Evolutionary conservation across 2,797 vertebrate genomes (phyloP), one percentile per base, ranked within the genome.

Genomic region (Hypotaenidia philippensis): DNA sequence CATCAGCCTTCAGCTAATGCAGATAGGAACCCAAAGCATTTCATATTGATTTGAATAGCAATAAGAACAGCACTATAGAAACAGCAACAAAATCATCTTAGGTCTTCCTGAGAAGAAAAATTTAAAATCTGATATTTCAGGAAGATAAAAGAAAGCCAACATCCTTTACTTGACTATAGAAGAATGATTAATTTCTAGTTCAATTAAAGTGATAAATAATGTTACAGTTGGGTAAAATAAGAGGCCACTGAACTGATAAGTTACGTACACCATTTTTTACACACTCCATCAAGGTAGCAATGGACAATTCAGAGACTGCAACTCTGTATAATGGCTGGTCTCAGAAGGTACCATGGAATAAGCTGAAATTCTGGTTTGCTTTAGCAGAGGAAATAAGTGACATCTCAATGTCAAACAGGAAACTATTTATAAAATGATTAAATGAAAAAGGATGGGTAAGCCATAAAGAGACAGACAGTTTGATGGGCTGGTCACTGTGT

Each of bases 181-280:
- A 91, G 25, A 84, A 70, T 40, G 14, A 50, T 13, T 75, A 5
- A 71, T 47, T 93, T 72, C 7, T 32, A 81, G 77, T 21, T 78
- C 57, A 83, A 56, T 78, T 80, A 81, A 71, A 88, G 90, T 29
- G 78, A 91, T 52, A 89, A 75, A 72, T 75, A 77, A 40, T 47
- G 9, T 75, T 75, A 49, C 45, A 45, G 23, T 34, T 78, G 56
- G 21, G 16, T 50, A 81, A 64, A 87, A 60, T 45, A 55, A 89
- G 50, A 83, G 40, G 40, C 22, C 44, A 76, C 7, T 36, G 29
- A 32, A 9, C 40, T 85, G 25, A 10, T 74, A 77, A 59, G 6
- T 8, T 75, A 27, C 27, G 83, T 87, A 65, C 6, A 3, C 15
- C 21, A 60, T 12, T 13, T 89, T 77, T 89, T 69, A 49, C n/a